phyloP scores from a whole-genome alignment of 2,797 vertebrate species.

The Columba guinea region DNA sequence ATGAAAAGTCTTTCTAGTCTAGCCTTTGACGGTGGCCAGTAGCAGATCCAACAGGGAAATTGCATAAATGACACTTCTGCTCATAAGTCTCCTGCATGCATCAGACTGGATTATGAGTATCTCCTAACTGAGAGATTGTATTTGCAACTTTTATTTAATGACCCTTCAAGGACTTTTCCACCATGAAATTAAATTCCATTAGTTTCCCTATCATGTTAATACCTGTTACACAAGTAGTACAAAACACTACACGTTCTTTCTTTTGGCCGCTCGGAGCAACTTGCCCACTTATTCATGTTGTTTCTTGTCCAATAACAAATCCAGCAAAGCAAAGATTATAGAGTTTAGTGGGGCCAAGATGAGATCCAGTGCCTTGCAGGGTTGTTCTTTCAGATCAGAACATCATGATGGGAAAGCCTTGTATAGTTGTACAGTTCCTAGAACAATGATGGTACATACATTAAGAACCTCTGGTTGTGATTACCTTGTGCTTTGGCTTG shows the following conservation, averaged over 20 bases:
- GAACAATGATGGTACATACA: neutral
- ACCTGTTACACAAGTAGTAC: neutral
- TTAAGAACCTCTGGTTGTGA: neutral
- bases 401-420: neutral
- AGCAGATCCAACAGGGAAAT: neutral
- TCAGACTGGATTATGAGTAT: neutral
- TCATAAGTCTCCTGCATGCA: neutral
- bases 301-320: neutral
- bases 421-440: neutral
- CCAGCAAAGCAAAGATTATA: neutral
- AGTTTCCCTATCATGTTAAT: neutral
- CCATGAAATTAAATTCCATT: neutral
- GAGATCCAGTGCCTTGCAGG: neutral
- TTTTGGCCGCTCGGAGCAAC: neutral
- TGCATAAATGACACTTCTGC: fast-evolving
- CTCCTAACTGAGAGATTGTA: neutral
- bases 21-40: fast-evolving
- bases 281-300: neutral
- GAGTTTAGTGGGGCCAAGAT: neutral
- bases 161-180: neutral
- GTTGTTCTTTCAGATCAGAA: neutral
- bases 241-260: fast-evolving
- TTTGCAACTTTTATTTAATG: neutral
- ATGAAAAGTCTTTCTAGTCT: neutral
- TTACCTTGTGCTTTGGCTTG: neutral